Evolutionary conservation across 2,113 vertebrate species (phyloP).

Genomic region (Oenanthe oenanthe): DNA sequence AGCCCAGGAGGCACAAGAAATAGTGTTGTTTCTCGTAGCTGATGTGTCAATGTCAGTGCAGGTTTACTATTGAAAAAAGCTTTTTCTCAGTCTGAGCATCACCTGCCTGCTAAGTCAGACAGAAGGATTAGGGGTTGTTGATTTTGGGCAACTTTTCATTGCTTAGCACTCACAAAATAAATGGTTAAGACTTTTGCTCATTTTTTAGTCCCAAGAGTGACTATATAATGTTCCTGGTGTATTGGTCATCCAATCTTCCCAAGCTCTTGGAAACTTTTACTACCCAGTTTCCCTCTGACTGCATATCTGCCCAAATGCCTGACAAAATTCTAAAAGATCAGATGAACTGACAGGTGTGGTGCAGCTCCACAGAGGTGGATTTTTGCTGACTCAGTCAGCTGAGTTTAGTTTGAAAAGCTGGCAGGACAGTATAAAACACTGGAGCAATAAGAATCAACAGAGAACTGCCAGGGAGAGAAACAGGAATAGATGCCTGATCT

Average conservation of each 20-base stretch:
- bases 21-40: background rate
- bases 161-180: background rate
- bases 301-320: fast-evolving
- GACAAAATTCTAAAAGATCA: background rate
- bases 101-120: background rate
- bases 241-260: background rate
- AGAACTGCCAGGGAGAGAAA: background rate
- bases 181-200: background rate
- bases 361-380: background rate
- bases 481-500: background rate
- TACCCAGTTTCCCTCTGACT: background rate
- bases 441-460: background rate
- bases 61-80: background rate
- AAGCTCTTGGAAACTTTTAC: background rate
- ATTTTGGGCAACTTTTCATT: background rate
- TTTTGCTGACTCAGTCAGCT: background rate
- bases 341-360: background rate
- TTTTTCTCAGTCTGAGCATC: background rate
- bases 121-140: background rate
- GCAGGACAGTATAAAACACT: background rate
- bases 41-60: background rate
- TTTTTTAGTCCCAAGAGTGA: background rate
- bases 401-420: background rate
- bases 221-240: background rate
- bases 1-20: background rate